Percentiles rank a stretch among this genome's conserved stretches.
Evolutionary conservation across 2,888 invertebrate genomes (phyloP).

Genomic region (Papilio protenor): DNA sequence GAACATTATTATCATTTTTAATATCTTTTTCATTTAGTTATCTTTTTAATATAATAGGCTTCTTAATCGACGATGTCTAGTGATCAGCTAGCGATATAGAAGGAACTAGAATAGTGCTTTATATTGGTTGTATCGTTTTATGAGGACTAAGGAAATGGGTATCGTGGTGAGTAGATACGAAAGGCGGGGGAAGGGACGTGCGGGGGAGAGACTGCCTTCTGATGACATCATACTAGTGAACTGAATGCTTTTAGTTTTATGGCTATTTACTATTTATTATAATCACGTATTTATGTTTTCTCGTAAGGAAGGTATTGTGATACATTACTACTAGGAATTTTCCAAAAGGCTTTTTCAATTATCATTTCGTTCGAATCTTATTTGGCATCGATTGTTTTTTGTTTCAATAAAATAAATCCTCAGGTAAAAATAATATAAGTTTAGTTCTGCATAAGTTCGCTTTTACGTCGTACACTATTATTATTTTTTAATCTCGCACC

Average conservation of each 20-base stretch:
- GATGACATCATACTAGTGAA: constrained; percentile 1
- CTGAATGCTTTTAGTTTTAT: constrained; percentile 23
- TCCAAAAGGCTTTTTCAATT: neutral
- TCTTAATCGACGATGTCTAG: neutral
- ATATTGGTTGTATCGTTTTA: neutral
- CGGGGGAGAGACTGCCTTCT: neutral
- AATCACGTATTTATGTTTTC: neutral
- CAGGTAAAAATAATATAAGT: no score
- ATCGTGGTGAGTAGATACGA: neutral
- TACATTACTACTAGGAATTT: neutral
- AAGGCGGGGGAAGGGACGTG: neutral
- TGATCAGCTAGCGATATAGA: neutral
- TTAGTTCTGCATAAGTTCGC: no score
- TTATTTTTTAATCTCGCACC: neutral
- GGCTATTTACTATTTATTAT: constrained; percentile 14
- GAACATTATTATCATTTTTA: neutral
- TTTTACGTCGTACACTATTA: neutral
- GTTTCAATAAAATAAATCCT: no score
- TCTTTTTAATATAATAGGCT: neutral
- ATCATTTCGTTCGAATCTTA: neutral
- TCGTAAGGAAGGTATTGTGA: neutral
- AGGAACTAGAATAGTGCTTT: neutral
- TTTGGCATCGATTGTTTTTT: neutral
- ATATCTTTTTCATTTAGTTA: neutral
- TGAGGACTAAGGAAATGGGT: neutral